These are phyloP conservation scores for Halisarca cf. caerulea DNA, from an alignment of 37 sponge, comb jelly and placozoan species.

Conservation along the genomic window DNA sequence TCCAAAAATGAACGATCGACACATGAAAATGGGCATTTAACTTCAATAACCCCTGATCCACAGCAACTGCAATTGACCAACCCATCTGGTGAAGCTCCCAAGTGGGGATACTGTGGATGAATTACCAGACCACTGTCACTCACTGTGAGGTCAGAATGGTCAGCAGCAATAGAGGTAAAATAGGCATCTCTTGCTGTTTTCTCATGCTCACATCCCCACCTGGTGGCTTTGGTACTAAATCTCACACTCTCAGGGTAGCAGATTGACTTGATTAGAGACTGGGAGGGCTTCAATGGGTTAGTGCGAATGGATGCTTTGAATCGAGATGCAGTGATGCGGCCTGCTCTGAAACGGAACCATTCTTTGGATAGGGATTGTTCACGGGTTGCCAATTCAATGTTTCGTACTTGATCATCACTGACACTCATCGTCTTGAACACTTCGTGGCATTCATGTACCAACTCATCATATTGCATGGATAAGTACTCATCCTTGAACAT, in stretches of 20 bases:
- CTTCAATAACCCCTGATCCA: slow-evolving; percentile 22
- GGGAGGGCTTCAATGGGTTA: slow-evolving; percentile 12
- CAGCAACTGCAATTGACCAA: slow-evolving; percentile 3
- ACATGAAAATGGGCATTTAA: slow-evolving; percentile 45
- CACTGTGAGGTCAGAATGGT: not conserved
- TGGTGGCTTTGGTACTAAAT: slow-evolving; percentile 15
- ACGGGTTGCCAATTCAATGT: slow-evolving; percentile 23
- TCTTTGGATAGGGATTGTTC: slow-evolving; percentile 16
- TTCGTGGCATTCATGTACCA: not conserved
- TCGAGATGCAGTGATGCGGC: slow-evolving; percentile 39
- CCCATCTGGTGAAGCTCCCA: slow-evolving; percentile 28
- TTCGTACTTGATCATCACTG: not conserved
- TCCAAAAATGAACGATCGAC: not conserved
- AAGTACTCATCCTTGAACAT: not conserved
- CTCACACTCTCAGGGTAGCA: slow-evolving; percentile 33
- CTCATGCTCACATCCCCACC: slow-evolving; percentile 46
- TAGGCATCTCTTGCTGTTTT: slow-evolving; percentile 28
- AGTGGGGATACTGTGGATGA: slow-evolving; percentile 9
- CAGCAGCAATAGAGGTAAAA: too few species aligned
- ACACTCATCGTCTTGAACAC: slow-evolving; percentile 9
- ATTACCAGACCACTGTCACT: slow-evolving; percentile 36
- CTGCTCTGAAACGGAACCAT: slow-evolving; percentile 39
- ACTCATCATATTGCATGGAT: not conserved
- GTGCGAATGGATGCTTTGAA: slow-evolving; percentile 31
- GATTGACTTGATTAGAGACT: slow-evolving; percentile 18